Conservation (phyloP, 2,888 invertebrate genomes). For the Drosophila paranaensis region DNA sequence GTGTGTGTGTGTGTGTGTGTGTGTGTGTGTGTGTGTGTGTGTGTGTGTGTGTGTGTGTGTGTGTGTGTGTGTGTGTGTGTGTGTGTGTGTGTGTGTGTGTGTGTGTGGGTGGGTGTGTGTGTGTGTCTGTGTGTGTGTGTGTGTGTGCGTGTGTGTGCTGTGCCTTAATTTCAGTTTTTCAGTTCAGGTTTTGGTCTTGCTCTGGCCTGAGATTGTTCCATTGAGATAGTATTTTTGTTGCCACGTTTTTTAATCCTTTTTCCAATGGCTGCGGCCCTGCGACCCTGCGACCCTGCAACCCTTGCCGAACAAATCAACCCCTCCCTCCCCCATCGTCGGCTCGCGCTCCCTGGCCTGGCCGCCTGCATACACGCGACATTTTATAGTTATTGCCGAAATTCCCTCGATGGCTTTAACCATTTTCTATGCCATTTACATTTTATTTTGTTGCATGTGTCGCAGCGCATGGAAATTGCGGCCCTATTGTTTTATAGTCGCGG, state of each 20-base stretch:
- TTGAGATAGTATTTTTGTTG: slow-evolving; percentile 76
- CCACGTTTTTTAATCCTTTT: slow-evolving; percentile 74
- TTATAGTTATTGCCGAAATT: slow-evolving; percentile 79
- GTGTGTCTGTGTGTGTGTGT: slow-evolving; percentile 20
- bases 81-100: too few relatives aligned
- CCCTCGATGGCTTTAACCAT: slow-evolving; percentile 74
- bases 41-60: too few relatives aligned
- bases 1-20: slow-evolving; percentile 25
- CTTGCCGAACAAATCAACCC: slow-evolving; percentile 22
- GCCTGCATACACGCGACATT: slow-evolving; percentile 72
- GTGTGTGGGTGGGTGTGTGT: slow-evolving; percentile 6
- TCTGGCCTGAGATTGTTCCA: slow-evolving; percentile 70
- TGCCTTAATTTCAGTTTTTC: slow-evolving; percentile 48
- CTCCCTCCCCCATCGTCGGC: not conserved
- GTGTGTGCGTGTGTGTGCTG: slow-evolving; percentile 27
- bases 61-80: too few relatives aligned
- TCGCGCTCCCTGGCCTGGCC: slow-evolving; percentile 38
- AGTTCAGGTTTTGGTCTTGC: slow-evolving; percentile 42
- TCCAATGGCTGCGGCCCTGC: slow-evolving; percentile 51
- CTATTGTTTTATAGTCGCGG: slow-evolving; percentile 74
- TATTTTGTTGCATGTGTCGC: slow-evolving; percentile 67
- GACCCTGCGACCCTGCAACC: slow-evolving; percentile 18
- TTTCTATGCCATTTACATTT: slow-evolving; percentile 72
- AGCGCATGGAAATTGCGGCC: slow-evolving; percentile 61
- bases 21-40: slow-evolving; percentile 5